Base-by-base conservation (phyloP, 2,797 vertebrate genomes). In the Sebastes miniatus region DNA sequence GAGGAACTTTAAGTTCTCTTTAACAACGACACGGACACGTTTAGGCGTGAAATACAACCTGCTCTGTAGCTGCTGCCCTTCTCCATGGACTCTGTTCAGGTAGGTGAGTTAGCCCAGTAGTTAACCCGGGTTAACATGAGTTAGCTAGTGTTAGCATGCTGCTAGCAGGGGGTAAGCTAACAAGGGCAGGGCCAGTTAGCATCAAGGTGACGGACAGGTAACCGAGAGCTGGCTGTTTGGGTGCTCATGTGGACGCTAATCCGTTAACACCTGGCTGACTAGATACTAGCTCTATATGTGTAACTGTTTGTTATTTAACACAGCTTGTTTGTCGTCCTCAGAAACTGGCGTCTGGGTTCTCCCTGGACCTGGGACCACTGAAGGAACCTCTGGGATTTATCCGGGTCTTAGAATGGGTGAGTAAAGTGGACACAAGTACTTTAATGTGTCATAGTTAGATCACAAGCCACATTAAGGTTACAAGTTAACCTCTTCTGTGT, bases 371-470 rank as follows among this genome's bases (percentile, higher is more conserved):
- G 64, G 94, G 95, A 83, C 95, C 95, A 4, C 6, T 96, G 79
- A 96, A 96, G 58, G 96, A 96, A 63, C 96, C 96, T 8, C 70
- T 96, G 62, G 96, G 95, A n/a, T 96, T 96, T 66, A 96, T 96
- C 62, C 96, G 96, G 25, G 57, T 96, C 31, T 75, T 96, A 36
- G 95, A 96, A 81, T 96, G 96, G 96, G 96, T 96, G 83, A 95
- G 95, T 82, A 14, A 56, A 29, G 14, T 13, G 12, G 36, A 2
- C 36, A 39, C 36, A 39, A 39, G 36, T 39, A 39, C 36, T 39
- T 39, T 13, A 39, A 39, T 39, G 36, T 13, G 36, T 39, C 36
- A 39, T 39, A 54, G 47, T 13, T 29, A 47, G 12, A 54, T 6
- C 1, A 1, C 0, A 32, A 71, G 31, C 5, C 6, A 31, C 5